Conservation (phyloP, 2,113 vertebrate species). For the Athene noctua region DNA sequence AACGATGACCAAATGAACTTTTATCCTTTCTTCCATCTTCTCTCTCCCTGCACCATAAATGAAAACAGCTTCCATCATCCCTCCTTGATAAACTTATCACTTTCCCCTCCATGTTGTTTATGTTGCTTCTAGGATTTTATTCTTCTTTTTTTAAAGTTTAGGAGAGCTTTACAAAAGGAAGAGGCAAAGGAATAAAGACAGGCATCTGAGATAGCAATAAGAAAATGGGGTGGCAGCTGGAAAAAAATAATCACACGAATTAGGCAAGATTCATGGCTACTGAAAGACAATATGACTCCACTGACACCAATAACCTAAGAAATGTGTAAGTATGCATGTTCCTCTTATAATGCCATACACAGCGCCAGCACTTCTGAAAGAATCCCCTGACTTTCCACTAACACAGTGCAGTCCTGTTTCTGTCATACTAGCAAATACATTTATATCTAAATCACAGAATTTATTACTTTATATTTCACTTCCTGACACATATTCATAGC, state of each 20-base stretch:
- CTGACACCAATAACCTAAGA: background rate
- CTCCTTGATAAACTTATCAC: background rate
- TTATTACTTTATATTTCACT: constrained; percentile 21
- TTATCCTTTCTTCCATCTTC: background rate
- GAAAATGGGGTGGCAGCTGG: background rate
- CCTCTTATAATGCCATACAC: background rate
- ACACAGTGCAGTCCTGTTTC: background rate
- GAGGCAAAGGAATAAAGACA: background rate
- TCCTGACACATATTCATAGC: background rate
- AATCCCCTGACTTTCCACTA: background rate
- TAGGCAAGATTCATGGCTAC: background rate
- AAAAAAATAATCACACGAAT: background rate
- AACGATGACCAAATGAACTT: background rate
- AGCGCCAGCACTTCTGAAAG: background rate
- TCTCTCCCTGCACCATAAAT: background rate
- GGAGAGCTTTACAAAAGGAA: background rate
- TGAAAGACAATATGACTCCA: background rate
- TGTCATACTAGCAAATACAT: background rate
- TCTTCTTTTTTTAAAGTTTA: background rate
- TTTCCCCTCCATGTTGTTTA: background rate
- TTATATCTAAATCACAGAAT: background rate
- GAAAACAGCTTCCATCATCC: background rate
- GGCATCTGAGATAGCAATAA: background rate
- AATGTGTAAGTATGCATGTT: background rate
- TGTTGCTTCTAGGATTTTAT: background rate